These are phyloP conservation scores for Crossaster papposus DNA, from an alignment of 53 echinoderm and acorn worm genomes.

Conservation along the genomic window DNA sequence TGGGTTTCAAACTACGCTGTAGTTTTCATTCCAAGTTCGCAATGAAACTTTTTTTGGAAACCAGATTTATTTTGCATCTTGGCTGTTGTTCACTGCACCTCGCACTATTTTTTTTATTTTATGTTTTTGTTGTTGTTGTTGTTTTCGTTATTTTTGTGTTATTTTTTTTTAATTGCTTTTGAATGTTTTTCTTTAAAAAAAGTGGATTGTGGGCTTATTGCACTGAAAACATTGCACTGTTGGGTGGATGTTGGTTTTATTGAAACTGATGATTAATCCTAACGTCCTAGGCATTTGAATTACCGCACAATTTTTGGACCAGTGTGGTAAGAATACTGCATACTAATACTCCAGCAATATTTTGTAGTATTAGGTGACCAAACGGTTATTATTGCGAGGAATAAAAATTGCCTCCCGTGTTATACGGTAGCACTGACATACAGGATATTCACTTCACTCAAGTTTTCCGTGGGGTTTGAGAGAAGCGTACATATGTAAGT, in stretches of 20 bases:
- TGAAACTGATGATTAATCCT: neutral
- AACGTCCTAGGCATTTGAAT: too few species aligned
- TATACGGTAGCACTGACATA: too few species aligned
- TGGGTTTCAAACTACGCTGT: slow-evolving; percentile 50
- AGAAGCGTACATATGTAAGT: too few species aligned
- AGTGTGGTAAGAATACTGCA: too few species aligned
- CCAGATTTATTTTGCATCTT: neutral
- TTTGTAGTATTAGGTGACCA: too few species aligned
- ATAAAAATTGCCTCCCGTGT: too few species aligned
- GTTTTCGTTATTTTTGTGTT: neutral
- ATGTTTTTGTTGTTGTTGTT: neutral
- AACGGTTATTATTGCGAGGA: too few species aligned
- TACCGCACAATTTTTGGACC: too few species aligned
- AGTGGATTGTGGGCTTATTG: neutral
- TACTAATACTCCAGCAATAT: too few species aligned
- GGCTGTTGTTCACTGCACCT: neutral
- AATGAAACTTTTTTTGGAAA: neutral
- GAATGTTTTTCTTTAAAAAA: neutral
- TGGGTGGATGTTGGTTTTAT: neutral
- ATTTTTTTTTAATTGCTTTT: slow-evolving; percentile 12
- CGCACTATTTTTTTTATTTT: neutral
- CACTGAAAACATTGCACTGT: neutral
- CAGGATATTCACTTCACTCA: too few species aligned
- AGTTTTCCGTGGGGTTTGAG: too few species aligned
- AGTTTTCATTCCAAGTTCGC: slow-evolving; percentile 5